A percentile compares a stretch with the other conserved stretches of the same genome.
phyloP scores from a whole-genome alignment of 2,888 invertebrate species.

The Phyllotreta striolata region DNA sequence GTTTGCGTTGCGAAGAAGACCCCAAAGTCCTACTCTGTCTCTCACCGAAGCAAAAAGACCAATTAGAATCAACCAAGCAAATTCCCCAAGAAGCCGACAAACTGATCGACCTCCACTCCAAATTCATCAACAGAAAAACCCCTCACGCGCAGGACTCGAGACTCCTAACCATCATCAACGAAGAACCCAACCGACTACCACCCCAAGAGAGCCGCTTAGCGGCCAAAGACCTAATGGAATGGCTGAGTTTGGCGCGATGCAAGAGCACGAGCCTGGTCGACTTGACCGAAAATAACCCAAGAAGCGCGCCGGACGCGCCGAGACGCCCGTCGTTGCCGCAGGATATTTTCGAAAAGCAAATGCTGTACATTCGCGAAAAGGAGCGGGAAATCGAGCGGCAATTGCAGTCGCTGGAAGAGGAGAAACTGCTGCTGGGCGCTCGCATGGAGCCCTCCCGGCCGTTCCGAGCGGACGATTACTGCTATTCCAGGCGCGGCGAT shows the following conservation, averaged over 20 bases:
- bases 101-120: slow-evolving; percentile 74
- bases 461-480: slow-evolving; percentile 62
- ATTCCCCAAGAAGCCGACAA: slow-evolving; percentile 68
- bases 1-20: slow-evolving; percentile 68
- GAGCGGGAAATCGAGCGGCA: slow-evolving; percentile 74
- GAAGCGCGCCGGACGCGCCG: slow-evolving; percentile 35
- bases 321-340: slow-evolving; percentile 70
- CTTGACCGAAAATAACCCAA: slow-evolving; percentile 46
- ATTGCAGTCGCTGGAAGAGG: slow-evolving; percentile 69
- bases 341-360: slow-evolving; percentile 70
- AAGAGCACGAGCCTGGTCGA: slow-evolving; percentile 52
- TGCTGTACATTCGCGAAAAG: slow-evolving; percentile 72
- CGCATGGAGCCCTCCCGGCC: slow-evolving; percentile 59
- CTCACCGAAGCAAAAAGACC: slow-evolving; percentile 75
- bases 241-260: slow-evolving; percentile 62
- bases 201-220: slow-evolving; percentile 46
- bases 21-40: slow-evolving; percentile 72
- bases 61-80: slow-evolving; percentile 66
- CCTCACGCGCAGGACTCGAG: slow-evolving; percentile 53
- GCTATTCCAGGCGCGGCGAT: slow-evolving; percentile 62
- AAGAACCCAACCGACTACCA: slow-evolving; percentile 48
- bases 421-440: slow-evolving; percentile 60
- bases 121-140: slow-evolving; percentile 68
- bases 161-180: slow-evolving; percentile 70
- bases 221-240: slow-evolving; percentile 62